A percentile compares a stretch with the other conserved stretches of the same genome.
These are phyloP conservation scores for Meiosimyza platycephala DNA, from an alignment of 2,888 invertebrate species.

Conservation along the genomic window DNA sequence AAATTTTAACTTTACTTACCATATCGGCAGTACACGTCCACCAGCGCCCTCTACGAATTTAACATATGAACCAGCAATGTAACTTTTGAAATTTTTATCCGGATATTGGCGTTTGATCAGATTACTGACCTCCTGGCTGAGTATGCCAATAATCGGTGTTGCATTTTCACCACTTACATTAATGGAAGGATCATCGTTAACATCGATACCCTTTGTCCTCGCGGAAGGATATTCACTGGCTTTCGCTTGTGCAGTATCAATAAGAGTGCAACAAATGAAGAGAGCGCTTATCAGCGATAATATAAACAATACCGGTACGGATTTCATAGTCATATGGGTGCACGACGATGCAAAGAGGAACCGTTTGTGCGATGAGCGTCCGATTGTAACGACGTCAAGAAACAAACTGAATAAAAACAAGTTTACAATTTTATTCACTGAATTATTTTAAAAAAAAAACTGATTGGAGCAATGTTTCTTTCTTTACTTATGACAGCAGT, in stretches of 20 bases:
- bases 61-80: slow-evolving; percentile 88
- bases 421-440: neutral
- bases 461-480: too few species aligned
- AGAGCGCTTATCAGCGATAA: neutral
- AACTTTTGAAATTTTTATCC: slow-evolving; percentile 72
- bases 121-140: slow-evolving; percentile 76
- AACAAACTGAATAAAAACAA: neutral
- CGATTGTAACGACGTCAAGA: slow-evolving; percentile 3
- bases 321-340: neutral
- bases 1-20: slow-evolving; percentile 70
- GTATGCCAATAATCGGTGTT: slow-evolving; percentile 84
- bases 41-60: slow-evolving; percentile 91
- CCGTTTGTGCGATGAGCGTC: neutral
- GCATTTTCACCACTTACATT: slow-evolving; percentile 63
- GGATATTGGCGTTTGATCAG: slow-evolving; percentile 71
- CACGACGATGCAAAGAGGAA: neutral
- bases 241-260: neutral
- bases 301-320: neutral
- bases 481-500: too few species aligned
- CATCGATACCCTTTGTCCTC: slow-evolving; percentile 19
- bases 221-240: neutral
- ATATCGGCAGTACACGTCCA: slow-evolving; percentile 86
- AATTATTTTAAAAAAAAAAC: too few species aligned
- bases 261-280: neutral
- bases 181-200: slow-evolving; percentile 42